phyloP scores from a whole-genome alignment of 1,140 invertebrate species.

The Rhopalosiphum maidis region DNA sequence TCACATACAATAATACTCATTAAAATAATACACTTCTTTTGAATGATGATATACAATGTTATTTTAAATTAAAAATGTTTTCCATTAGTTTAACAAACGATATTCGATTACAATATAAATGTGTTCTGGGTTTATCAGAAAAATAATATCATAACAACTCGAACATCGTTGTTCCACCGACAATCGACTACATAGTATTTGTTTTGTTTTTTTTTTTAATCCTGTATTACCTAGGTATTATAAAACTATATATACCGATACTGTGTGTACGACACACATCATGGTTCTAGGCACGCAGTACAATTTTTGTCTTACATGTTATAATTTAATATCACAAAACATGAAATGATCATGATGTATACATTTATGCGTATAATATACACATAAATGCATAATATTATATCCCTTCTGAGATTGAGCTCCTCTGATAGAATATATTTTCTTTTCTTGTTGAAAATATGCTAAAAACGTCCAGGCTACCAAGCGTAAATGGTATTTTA shows the following conservation, averaged over 20 bases:
- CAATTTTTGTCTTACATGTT: neutral
- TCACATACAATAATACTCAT: too few relatives aligned
- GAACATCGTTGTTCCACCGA: neutral
- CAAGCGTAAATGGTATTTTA: neutral
- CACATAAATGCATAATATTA: neutral
- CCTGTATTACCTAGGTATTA: too few relatives aligned
- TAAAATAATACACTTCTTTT: neutral
- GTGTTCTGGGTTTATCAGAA: neutral
- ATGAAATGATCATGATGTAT: neutral
- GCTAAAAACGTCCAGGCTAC: neutral
- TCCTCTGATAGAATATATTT: constrained; percentile 4
- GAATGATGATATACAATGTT: neutral
- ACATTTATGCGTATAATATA: neutral
- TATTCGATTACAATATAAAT: neutral
- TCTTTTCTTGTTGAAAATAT: constrained; percentile 9
- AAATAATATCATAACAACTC: neutral
- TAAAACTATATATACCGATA: neutral
- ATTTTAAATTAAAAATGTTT: neutral
- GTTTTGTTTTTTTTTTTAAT: too few relatives aligned
- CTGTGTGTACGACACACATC: too few relatives aligned
- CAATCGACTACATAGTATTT: too few relatives aligned
- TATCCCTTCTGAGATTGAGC: neutral
- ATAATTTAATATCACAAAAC: neutral
- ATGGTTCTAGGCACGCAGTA: too few relatives aligned
- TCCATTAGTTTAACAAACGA: neutral